Evolutionary conservation across 1,140 invertebrate species (phyloP), one percentile per base, ranked within the genome.

Genomic region (Centruroides sculpturatus): DNA sequence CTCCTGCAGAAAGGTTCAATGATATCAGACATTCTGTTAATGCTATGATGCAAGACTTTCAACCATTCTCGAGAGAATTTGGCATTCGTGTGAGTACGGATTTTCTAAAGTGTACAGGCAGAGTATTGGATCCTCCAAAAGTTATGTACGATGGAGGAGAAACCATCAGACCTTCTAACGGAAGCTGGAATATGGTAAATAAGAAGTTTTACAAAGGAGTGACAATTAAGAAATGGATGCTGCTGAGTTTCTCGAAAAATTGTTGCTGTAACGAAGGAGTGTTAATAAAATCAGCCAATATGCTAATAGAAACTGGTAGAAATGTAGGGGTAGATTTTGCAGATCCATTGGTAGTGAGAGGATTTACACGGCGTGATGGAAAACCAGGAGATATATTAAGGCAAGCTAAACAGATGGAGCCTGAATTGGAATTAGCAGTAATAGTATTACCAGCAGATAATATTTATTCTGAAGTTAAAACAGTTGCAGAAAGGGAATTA

Each of bases 401-500:
- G 11, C 10, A 52, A 8, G 35, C 57, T 7, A 57, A 57, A 0
- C 35, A 47, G 13, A 56, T 35, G 23, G 13, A 35, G 12, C 41
- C 57, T 12, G 12, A 59, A 6, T 47, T 62, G 34, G 55, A 48
- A 35, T 58, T 65, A 3, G 13, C 59, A 1, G 64, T 60, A 4
- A 47, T 65, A 34, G 60, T 61, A 5, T 35, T 5, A 12, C 47
- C 55, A 12, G 23, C 46, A n/a, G 62, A 65, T n/a, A 6, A 5
- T 5, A 23, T 57, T 23, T 69, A 70, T 58, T 73, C 77, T 58
- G 69, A 71, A 53, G 69, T 92, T 0, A 93, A 93, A 71, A 80
- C 85, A 66, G 75, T 79, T 7, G 83, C 86, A 0, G 91, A 94
- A 75, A 69, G 86, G 0, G 70, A 77, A 4, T 73, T 86, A 52